Evolutionary conservation across 1,140 invertebrate species (phyloP).

Genomic region (Drosophila sturtevanti): DNA sequence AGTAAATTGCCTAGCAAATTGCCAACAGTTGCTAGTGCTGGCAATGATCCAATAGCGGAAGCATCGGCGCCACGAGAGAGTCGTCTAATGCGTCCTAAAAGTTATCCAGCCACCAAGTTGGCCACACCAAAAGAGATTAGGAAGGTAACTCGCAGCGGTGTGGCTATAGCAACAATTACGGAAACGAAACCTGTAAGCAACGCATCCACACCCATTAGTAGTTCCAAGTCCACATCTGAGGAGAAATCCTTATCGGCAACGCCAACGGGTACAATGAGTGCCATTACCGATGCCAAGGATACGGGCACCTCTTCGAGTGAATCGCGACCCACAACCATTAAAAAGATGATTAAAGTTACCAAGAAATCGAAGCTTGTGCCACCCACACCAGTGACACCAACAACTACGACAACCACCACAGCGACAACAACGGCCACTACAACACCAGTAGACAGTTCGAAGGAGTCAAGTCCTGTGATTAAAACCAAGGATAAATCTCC

Average conservation of each 20-base stretch:
- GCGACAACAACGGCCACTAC: slow-evolving; percentile 62
- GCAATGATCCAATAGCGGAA: slow-evolving; percentile 1
- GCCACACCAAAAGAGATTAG: slow-evolving; percentile 76
- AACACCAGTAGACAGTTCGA: slow-evolving; percentile 61
- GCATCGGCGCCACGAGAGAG: slow-evolving; percentile 47
- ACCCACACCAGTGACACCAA: slow-evolving; percentile 51
- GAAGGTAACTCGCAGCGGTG: slow-evolving; percentile 64
- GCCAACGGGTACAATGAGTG: slow-evolving; percentile 27
- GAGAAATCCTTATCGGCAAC: slow-evolving; percentile 54
- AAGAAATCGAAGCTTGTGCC: slow-evolving; percentile 75
- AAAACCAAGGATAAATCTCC: slow-evolving; percentile 68
- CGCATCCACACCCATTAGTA: slow-evolving; percentile 12
- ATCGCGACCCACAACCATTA: slow-evolving; percentile 47
- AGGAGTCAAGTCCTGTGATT: slow-evolving; percentile 68
- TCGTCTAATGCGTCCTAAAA: slow-evolving; percentile 82
- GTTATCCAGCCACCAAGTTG: slow-evolving; percentile 84
- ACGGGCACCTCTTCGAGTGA: slow-evolving; percentile 51
- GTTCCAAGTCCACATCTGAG: slow-evolving; percentile 56
- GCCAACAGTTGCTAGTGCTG: background rate
- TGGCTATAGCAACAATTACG: slow-evolving; percentile 56
- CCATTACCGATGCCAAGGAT: slow-evolving; percentile 43
- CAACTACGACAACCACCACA: slow-evolving; percentile 31
- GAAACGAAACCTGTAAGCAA: slow-evolving; percentile 22
- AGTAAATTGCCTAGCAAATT: slow-evolving; percentile 50
- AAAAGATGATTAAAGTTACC: slow-evolving; percentile 66